phyloP scores from a whole-genome alignment of 30 jellyfish, hydroid and myxozoan genomes.

The Morbakka virulenta region DNA sequence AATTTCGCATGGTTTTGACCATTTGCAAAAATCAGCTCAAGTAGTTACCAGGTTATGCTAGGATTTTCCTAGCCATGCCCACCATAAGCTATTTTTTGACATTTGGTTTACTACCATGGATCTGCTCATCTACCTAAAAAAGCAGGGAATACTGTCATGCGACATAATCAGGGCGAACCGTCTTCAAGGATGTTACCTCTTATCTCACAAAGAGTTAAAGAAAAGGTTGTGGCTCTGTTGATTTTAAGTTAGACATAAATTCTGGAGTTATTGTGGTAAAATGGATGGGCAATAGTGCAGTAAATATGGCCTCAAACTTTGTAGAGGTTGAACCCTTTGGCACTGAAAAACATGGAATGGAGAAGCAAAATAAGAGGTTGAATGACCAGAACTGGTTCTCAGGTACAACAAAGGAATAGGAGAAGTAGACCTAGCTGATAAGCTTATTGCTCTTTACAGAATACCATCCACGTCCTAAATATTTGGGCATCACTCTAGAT shows the following conservation, averaged over 20 bases:
- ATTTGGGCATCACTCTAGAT: too few relatives aligned
- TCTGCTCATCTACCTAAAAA: conserved; percentile 31
- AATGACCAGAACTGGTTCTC: conserved; percentile 38
- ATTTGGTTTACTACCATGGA: conserved; percentile 67
- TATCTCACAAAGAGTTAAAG: conserved; percentile 42
- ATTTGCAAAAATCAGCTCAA: conserved; percentile 61
- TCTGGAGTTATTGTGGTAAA: conserved; percentile 60
- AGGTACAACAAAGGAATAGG: conserved; percentile 61
- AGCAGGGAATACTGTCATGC: too few relatives aligned
- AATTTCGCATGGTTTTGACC: neutral
- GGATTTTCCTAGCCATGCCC: conserved; percentile 35
- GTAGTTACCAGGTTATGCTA: conserved; percentile 62
- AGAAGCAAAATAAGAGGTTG: conserved; percentile 5
- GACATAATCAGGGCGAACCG: conserved; percentile 67
- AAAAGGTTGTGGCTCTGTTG: conserved; percentile 52
- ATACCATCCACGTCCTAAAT: conserved; percentile 26
- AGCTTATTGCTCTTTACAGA: conserved; percentile 52
- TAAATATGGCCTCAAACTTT: conserved; percentile 54
- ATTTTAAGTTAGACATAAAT: conserved; percentile 36
- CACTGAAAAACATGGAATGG: conserved; percentile 22
- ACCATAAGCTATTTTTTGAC: conserved; percentile 48
- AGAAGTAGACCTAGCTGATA: conserved; percentile 67
- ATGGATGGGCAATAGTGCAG: conserved; percentile 63
- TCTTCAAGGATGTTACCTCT: conserved; percentile 58
- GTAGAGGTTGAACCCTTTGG: conserved; percentile 65